These are phyloP conservation scores for Tetramorium parvispinum DNA, from an alignment of 1,140 invertebrate species.

Conservation along the genomic window DNA sequence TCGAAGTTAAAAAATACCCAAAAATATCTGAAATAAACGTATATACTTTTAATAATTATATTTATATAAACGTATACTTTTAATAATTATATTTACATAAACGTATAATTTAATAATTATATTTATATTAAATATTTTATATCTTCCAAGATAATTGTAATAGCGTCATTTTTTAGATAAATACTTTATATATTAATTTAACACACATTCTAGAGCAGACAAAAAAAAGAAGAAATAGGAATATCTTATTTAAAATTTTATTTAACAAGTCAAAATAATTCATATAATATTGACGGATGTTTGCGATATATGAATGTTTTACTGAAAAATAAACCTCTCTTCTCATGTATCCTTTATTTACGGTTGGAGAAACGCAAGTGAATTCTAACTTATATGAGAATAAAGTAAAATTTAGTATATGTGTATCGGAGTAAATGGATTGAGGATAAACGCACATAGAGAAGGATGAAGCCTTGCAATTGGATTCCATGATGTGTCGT, in stretches of 20 bases:
- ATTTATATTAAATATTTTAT: not conserved
- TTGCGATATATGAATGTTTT: not conserved
- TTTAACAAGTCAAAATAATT: not conserved
- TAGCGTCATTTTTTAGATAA: not conserved
- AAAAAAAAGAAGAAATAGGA: not conserved
- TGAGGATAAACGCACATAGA: slow-evolving; percentile 41
- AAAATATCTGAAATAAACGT: not conserved
- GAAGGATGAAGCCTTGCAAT: slow-evolving; percentile 3
- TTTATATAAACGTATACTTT: not conserved
- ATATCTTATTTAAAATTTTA: not conserved
- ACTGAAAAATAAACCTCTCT: not conserved
- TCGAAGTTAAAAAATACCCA: not conserved
- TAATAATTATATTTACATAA: not conserved
- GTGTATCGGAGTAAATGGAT: slow-evolving; percentile 28
- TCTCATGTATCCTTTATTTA: not conserved
- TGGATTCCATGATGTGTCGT: slow-evolving; percentile 83
- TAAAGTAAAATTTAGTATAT: slow-evolving; percentile 8
- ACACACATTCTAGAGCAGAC: not conserved
- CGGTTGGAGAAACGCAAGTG: not conserved
- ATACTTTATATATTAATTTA: not conserved
- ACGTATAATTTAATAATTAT: not conserved
- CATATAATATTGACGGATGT: not conserved
- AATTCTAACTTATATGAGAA: not conserved
- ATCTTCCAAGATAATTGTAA: not conserved
- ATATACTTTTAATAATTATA: not conserved